Conservation (phyloP, 2,888 invertebrate genomes). For the Crocallis elinguaria region DNA sequence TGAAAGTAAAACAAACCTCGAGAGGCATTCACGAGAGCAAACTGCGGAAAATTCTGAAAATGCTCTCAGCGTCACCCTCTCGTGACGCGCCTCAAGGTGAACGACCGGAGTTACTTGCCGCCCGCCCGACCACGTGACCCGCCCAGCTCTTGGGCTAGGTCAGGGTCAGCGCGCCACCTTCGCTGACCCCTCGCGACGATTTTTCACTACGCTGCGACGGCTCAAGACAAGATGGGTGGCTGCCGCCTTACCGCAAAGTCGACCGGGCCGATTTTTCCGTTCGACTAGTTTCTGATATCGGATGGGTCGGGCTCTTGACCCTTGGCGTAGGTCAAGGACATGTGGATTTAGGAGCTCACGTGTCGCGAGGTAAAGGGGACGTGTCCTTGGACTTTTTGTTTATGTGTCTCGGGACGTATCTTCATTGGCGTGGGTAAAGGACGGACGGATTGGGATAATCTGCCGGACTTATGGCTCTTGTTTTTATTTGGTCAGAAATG, state of each 20-base stretch:
- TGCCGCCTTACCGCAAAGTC: slow-evolving; percentile 54
- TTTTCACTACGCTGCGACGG: slow-evolving; percentile 33
- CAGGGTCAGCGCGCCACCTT: slow-evolving; percentile 71
- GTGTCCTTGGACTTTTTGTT: slow-evolving; percentile 22
- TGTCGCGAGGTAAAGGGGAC: slow-evolving; percentile 17
- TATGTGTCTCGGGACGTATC: not conserved
- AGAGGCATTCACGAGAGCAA: slow-evolving; percentile 18
- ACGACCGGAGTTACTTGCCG: slow-evolving; percentile 71
- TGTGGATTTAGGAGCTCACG: slow-evolving; percentile 40
- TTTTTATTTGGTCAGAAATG: not conserved
- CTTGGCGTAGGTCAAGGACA: slow-evolving; percentile 70
- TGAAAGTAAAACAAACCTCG: slow-evolving; percentile 5
- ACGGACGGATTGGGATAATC: not conserved
- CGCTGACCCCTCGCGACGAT: slow-evolving; percentile 50
- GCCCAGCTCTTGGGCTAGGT: slow-evolving; percentile 80
- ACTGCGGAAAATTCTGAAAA: slow-evolving; percentile 31
- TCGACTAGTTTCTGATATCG: slow-evolving; percentile 76
- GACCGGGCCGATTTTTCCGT: slow-evolving; percentile 73
- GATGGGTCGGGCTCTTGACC: slow-evolving; percentile 65
- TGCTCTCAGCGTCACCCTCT: slow-evolving; percentile 52
- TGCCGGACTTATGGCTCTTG: not conserved
- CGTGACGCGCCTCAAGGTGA: slow-evolving; percentile 76
- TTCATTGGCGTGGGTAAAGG: not conserved
- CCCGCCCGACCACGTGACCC: slow-evolving; percentile 79
- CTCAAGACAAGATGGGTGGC: slow-evolving; percentile 48